These are phyloP conservation scores for Lucilia cuprina DNA, from an alignment of 1,140 invertebrate genomes.

Conservation along the genomic window DNA sequence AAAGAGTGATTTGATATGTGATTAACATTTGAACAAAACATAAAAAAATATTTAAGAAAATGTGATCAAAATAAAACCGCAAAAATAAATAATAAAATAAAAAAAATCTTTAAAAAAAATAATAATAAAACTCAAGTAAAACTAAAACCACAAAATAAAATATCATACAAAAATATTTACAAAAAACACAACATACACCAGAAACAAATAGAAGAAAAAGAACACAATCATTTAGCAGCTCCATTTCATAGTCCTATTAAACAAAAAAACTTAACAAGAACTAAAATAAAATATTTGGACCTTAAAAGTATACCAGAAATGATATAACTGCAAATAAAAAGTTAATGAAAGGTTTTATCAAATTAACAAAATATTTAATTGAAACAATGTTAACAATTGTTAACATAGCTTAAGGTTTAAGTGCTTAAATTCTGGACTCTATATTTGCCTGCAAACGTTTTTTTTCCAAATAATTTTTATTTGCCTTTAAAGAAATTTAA, in stretches of 20 bases:
- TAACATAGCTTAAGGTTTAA: no score
- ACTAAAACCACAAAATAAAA: background rate
- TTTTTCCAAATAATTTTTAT: no score
- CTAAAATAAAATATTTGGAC: background rate
- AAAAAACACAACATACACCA: background rate
- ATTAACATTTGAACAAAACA: background rate
- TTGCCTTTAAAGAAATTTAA: no score
- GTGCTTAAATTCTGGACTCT: no score
- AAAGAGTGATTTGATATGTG: slow-evolving; percentile 12
- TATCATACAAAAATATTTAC: background rate
- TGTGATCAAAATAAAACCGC: slow-evolving; percentile 3
- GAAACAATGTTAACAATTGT: no score
- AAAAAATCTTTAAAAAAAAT: background rate
- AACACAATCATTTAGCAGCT: background rate
- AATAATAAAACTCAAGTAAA: background rate
- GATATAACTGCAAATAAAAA: no score
- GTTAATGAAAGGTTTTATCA: no score
- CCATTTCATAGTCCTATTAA: background rate
- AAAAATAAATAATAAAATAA: background rate
- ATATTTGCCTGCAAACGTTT: no score
- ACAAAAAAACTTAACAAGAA: background rate
- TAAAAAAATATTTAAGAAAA: background rate
- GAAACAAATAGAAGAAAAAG: background rate
- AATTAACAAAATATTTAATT: no score
- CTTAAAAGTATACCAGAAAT: no score